Evolutionary conservation across 2,113 vertebrate genomes (phyloP).

Genomic region (Callopanchax toddi): DNA sequence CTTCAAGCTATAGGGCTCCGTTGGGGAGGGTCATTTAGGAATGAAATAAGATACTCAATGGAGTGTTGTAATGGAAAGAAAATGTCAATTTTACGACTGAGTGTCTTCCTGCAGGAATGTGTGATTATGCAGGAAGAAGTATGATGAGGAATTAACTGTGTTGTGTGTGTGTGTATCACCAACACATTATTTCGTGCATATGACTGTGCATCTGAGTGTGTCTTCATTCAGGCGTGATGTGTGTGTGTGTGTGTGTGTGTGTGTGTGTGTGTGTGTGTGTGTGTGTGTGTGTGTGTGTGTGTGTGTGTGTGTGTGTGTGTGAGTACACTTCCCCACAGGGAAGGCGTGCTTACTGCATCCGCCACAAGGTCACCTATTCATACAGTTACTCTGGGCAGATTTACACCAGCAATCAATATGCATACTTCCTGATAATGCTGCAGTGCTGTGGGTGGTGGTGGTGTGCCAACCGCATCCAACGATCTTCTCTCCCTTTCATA

Average conservation of each 20-base stretch:
- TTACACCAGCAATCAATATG: constrained; percentile 67
- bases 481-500: constrained; percentile 44
- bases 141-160: constrained; percentile 34
- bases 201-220: constrained; percentile 15
- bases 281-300: constrained; percentile 11
- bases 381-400: constrained; percentile 61
- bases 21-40: constrained; percentile 51
- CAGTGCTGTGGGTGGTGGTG: constrained; percentile 43
- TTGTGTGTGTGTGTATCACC: neutral
- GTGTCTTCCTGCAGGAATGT: constrained; percentile 53
- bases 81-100: constrained; percentile 64
- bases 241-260: too few species aligned
- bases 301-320: constrained; percentile 43
- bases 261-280: constrained; percentile 6
- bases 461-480: constrained; percentile 29
- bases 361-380: constrained; percentile 73
- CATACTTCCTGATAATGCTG: constrained; percentile 67
- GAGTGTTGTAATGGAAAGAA: constrained; percentile 72
- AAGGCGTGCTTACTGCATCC: constrained; percentile 41
- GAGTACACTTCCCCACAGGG: constrained; percentile 32
- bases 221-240: constrained; percentile 42
- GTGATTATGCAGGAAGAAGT: constrained; percentile 51
- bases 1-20: constrained; percentile 43
- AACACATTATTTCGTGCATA: constrained; percentile 6
- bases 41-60: constrained; percentile 68